Percentiles rank a stretch among this genome's conserved stretches.
Evolutionary conservation across 2,113 vertebrate species (phyloP).

Genomic region (Motacilla alba): DNA sequence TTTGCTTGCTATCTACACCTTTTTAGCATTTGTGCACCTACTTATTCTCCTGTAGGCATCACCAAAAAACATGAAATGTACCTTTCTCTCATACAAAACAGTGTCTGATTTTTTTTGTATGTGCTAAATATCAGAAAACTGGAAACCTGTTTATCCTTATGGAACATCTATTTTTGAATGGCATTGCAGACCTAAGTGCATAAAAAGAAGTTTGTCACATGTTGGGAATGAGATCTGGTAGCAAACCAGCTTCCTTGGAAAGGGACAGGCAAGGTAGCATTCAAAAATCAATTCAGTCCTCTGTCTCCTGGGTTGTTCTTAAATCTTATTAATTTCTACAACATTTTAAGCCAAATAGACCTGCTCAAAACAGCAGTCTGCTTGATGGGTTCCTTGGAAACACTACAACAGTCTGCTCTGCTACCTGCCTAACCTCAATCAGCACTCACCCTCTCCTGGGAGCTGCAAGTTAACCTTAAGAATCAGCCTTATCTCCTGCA

Average conservation of each 20-base stretch:
- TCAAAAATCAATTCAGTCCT: background rate
- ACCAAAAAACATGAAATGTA: fast-evolving
- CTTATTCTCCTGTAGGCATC: background rate
- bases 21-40: background rate
- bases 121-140: background rate
- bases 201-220: background rate
- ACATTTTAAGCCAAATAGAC: background rate
- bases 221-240: background rate
- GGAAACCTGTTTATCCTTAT: background rate
- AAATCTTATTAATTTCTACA: background rate
- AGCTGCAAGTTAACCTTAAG: background rate
- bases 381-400: background rate
- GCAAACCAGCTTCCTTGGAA: background rate
- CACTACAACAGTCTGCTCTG: background rate
- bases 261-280: background rate
- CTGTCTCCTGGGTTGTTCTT: background rate
- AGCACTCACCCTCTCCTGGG: background rate
- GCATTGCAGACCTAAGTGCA: background rate
- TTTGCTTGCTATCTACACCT: background rate
- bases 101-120: background rate
- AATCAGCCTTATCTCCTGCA: background rate
- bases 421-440: background rate
- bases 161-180: background rate
- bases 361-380: background rate
- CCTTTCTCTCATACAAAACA: background rate